Evolutionary conservation across 2,797 vertebrate genomes (phyloP), one percentile per base, ranked within the genome.

Genomic region (Meda fulgida): DNA sequence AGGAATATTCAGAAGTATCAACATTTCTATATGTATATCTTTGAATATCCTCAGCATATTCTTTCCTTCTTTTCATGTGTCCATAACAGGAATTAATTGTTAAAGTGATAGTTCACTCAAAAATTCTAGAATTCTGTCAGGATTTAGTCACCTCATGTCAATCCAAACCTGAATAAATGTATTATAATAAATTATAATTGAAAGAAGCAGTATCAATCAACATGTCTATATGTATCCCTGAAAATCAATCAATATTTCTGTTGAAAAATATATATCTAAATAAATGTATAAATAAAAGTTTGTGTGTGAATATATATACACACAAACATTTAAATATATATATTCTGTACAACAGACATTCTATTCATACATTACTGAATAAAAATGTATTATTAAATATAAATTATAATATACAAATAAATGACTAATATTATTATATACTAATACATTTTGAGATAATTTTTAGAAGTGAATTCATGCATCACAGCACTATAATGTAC

Each of bases 1-100:
- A 72, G 73, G 60, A 60, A 75, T 82, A 71, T 58, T 85, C 73
- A 79, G 66, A 36, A 46, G 36, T 21, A 66, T 82, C 79, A 70
- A 80, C 36, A 55, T 82, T 69, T 78, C 84, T 70, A 77, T 71
- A 60, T 19, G n/a, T 70, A 46, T 82, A 46, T 82, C 23, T n/a
- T 23, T 58, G 72, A 71, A 80, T 29, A 53, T 72, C 40, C 55
- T 36, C 65, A 38, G 66, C 55, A 78, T 67, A 70, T 29, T 53
- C 31, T 69, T 40, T 19, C 40, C 58, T 78, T 53, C 13, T 48
- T 38, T 87, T 81, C 72, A 43, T 63, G 63, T 26, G 51, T 48
- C 40, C 63, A 53, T 66, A 36, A 78, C 67, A n/a, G 75, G 51
- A 84, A 70, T 69, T 70, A 55, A 79, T 79, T 66, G 60, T 34